Conservation (phyloP, 1,140 invertebrate species). For the Trichonephila inaurata region DNA sequence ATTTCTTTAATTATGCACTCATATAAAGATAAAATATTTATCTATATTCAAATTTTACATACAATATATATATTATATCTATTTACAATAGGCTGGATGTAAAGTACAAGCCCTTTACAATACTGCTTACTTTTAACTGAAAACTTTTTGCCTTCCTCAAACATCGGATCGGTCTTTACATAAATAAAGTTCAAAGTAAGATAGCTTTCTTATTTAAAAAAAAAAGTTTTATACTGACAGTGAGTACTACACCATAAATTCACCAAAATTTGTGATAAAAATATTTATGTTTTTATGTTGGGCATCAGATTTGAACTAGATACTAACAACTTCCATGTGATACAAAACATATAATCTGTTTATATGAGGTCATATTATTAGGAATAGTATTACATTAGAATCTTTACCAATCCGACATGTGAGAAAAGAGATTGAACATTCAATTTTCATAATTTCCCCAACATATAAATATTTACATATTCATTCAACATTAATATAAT, state of each 20-base stretch:
- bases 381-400: conserved; percentile 35
- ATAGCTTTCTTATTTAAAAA: background rate
- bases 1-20: background rate
- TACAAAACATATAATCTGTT: conserved; percentile 28
- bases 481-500: conserved; percentile 26
- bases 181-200: conserved; percentile 21
- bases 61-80: conserved; percentile 2
- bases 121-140: conserved; percentile 12
- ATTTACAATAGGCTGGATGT: conserved; percentile 12
- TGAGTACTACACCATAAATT: background rate
- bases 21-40: conserved; percentile 34
- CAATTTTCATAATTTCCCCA: background rate
- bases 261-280: background rate
- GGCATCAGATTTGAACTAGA: conserved; percentile 13
- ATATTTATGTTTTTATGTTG: background rate
- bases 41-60: conserved; percentile 20
- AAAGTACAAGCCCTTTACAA: background rate
- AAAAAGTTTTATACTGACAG: conserved; percentile 24
- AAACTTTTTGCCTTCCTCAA: background rate
- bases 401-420: background rate
- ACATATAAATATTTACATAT: background rate
- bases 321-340: background rate
- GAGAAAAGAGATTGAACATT: conserved; percentile 8
- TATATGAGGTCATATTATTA: conserved; percentile 7
- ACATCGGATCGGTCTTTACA: background rate